Evolutionary conservation across 2,888 invertebrate species (phyloP), one percentile per base, ranked within the genome.

Genomic region (Meliscaeva auricollis): DNA sequence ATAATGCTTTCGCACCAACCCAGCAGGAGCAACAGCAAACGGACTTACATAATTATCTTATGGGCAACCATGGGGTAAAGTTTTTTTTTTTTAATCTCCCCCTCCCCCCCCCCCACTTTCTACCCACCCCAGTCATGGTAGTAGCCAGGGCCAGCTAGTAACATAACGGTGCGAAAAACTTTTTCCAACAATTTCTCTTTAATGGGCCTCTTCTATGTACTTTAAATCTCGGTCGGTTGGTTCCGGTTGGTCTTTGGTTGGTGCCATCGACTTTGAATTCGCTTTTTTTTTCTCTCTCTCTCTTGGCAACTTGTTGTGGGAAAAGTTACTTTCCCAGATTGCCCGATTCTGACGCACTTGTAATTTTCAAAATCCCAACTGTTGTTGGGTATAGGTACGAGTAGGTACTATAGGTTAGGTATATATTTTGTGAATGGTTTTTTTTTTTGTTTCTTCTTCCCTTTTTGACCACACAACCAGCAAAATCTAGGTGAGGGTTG

Each of bases 321-420:
- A 64, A 68, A 79, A 79, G 66, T 84, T 84, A 76, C 80, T 84
- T 72, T 66, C 75, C 75, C 79, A 79, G 75, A 83, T 83, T 70
- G 64, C 48, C 64, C 41, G 48, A 82, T 76, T 79, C 54, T 22
- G 7, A 83, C 78, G 64, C 84, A 66, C 46, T 75, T 60, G 64
- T 84, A 64, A 64, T 64, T 64, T 64, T 82, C 68, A 82, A 73
- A 41, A 38, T 56, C 79, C 58, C 58, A 35, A 58, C 58, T 20
- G 56, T 7, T 56, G 38, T 38, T 38, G 38, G 32, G 30, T 11
- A 32, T 11, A 17, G 3, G 5, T 20, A 2, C 5, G 11, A n/a
- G n/a, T n/a, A n/a, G n/a, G n/a, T n/a, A n/a, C n/a, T n/a, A n/a
- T n/a, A n/a, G n/a, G n/a, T n/a, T n/a, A n/a, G n/a, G n/a, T 35